Base-by-base conservation (phyloP, 2,888 invertebrate species). In the Suillia variegata region DNA sequence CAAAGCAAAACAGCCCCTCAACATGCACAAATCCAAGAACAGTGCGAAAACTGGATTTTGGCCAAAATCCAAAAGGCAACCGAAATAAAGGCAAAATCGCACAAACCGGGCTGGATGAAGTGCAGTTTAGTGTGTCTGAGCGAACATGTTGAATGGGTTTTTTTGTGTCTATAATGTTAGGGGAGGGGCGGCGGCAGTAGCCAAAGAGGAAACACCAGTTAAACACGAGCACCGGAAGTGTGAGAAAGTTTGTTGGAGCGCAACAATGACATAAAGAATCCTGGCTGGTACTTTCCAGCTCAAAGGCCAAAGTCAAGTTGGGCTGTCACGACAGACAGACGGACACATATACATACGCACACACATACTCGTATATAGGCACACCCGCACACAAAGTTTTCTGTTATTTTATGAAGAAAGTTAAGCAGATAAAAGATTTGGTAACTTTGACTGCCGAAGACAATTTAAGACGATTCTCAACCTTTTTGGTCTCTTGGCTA, bases 251-350 rank as follows among this genome's bases (percentile, higher is more conserved):
- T 5, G 45, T 45, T 3, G 4, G 3, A 4, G 45, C 18, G 45
- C 45, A 6, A 13, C 45, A 45, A 45, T 18, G 13, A 20, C 38
- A 20, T 17, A 13, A 20, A 45, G 18, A 17, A 45, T 18, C n/a
- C n/a, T n/a, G n/a, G n/a, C n/a, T n/a, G n/a, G n/a, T n/a, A 17
- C 18, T 20, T 20, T 17, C 13, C 3, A 20, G 45, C 45, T 45
- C 5, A 45, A 18, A 45, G 45, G 45, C 45, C 45, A 45, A 38
- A 45, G 45, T 45, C 45, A 45, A 45, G 18, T 45, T 17, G 13
- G 20, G 18, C 3, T 5, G 17, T 17, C 17, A 45, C 3, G 45
- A 20, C 18, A 17, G 45, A n/a, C 45, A 18, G 6, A 13, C 10
- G 26, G 6, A 26, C 26, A 26, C 26, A 26, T n/a, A 26, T 5